Percentiles rank a stretch among this genome's conserved stretches.
Evolutionary conservation across 2,113 vertebrate species (phyloP).

Genomic region (Lophochroa leadbeateri): DNA sequence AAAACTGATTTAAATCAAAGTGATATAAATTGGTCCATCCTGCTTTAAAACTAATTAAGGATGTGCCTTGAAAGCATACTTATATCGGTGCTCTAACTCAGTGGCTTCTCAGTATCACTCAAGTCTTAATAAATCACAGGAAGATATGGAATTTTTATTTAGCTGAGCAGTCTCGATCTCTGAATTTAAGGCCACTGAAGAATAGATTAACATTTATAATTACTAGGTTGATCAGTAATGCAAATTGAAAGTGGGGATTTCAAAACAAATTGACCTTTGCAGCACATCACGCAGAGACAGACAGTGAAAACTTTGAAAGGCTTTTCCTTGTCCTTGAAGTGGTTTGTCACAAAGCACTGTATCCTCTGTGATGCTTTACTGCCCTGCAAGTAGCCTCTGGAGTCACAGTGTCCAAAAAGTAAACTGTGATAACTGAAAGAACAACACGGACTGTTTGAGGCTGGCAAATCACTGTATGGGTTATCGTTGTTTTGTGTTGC

Average conservation of each 20-base stretch:
- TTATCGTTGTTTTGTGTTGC: accelerated
- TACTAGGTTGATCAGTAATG: not conserved
- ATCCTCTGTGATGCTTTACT: not conserved
- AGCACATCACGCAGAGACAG: not conserved
- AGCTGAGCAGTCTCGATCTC: not conserved
- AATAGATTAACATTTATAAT: constrained; percentile 56
- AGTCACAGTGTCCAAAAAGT: not conserved
- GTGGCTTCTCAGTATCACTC: not conserved
- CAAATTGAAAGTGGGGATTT: not conserved
- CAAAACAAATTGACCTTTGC: constrained; percentile 38
- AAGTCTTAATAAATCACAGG: constrained; percentile 20
- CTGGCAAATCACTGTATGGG: not conserved
- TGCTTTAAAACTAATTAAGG: constrained; percentile 21
- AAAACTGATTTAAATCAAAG: not conserved
- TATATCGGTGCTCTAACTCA: not conserved
- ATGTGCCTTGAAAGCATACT: not conserved
- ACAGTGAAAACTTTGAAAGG: not conserved
- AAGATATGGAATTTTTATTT: constrained; percentile 24
- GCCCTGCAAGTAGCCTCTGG: not conserved
- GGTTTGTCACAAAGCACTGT: not conserved
- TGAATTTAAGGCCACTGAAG: constrained; percentile 19
- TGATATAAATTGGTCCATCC: not conserved
- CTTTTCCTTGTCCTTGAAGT: not conserved
- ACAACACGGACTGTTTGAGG: not conserved
- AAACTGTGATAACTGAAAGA: constrained; percentile 20